Base-by-base conservation (phyloP, 1,140 invertebrate species). In the Gryon sp. region DNA sequence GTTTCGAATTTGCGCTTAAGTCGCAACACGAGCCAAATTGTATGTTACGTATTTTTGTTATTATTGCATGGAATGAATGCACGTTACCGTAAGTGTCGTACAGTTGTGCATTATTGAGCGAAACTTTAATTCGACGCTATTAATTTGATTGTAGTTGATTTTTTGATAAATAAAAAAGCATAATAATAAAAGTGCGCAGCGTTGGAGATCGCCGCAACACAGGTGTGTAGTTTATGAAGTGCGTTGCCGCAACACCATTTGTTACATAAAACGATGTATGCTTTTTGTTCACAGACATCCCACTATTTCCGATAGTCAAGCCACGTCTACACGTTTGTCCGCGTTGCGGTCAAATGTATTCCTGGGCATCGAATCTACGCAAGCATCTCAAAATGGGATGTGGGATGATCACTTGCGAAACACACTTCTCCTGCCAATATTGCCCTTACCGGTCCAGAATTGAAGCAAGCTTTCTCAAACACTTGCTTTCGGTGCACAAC, bases 391-490 rank as follows among this genome's bases (percentile, higher is more conserved):
- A 88, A 72, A 86, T 84, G 77, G 87, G 87, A 38, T 89, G 88
- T 48, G 86, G 87, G 8, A 87, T 89, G 74, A 76, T 84, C 38
- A 86, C 86, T 48, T 86, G 84, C 79, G 90, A 90, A 72, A 90
- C 90, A 1, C 87, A 88, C 75, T 91, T 91, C 80, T 86, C 88
- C 48, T 92, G 91, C 79, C 87, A 89, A 18, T 88, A 89, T 72
- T 92, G 91, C 78, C 89, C 89, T 8, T 89, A 90, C 68, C 89
- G 88, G 72, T 90, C 89, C 26, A 87, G 87, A 63, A 85, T 87
- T 41, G 84, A 88, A 80, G 85, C 90, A n/a, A 87, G 86, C 50
- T 89, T 89, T 52, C 57, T 89, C 34, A 88, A 86, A 50, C 88
- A 89, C 40, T 76, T 88, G 9, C 80, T 88, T n/a, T 87, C 86